These are phyloP conservation scores for Sarcophaga peregrina DNA, from an alignment of 1,140 invertebrate species.

Conservation along the genomic window DNA sequence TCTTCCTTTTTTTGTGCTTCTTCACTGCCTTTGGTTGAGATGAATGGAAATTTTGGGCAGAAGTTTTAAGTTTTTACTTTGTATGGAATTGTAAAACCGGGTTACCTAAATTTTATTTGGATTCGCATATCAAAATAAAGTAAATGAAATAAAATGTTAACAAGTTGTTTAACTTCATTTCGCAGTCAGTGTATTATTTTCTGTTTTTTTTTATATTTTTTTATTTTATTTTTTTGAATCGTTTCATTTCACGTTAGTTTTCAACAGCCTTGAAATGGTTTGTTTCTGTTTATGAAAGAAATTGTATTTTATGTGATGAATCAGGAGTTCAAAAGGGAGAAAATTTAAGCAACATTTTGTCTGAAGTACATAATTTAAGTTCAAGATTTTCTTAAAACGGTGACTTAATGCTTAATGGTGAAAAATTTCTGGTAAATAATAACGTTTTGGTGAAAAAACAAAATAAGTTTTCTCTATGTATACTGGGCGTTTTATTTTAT, in stretches of 20 bases:
- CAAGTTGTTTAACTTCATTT: conserved; percentile 34
- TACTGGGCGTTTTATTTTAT: too few relatives aligned
- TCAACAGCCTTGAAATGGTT: conserved; percentile 29
- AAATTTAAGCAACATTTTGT: too few relatives aligned
- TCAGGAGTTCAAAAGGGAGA: too few relatives aligned
- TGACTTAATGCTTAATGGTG: too few relatives aligned
- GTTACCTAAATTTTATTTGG: conserved; percentile 35
- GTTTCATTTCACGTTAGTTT: not conserved
- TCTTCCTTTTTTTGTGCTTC: not conserved
- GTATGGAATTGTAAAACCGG: conserved; percentile 25
- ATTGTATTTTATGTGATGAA: not conserved
- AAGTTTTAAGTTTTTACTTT: not conserved
- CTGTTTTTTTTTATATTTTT: too few relatives aligned
- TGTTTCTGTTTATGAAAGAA: conserved; percentile 14
- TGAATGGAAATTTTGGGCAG: not conserved
- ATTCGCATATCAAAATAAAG: conserved; percentile 25
- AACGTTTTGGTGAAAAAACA: too few relatives aligned
- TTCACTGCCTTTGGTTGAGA: too few relatives aligned
- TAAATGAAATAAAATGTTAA: conserved; percentile 30
- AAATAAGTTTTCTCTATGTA: too few relatives aligned
- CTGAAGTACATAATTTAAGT: too few relatives aligned
- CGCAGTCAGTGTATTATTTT: too few relatives aligned
- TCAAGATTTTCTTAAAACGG: too few relatives aligned
- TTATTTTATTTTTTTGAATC: not conserved
- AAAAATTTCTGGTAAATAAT: too few relatives aligned